These are phyloP conservation scores for Haliclona indistincta DNA, from an alignment of 37 sponge, comb jelly and placozoan species.

Conservation along the genomic window DNA sequence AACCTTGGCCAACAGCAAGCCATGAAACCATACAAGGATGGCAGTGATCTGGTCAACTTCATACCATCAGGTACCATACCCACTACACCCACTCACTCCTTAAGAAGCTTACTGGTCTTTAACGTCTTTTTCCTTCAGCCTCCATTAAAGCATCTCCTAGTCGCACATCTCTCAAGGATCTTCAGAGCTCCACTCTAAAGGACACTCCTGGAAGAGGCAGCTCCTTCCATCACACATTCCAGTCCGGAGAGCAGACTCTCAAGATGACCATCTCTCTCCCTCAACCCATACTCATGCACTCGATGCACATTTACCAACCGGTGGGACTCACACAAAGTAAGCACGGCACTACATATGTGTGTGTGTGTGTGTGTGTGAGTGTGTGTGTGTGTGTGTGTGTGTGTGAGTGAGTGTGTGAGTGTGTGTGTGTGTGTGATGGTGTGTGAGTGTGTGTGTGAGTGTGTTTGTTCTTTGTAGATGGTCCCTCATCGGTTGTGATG, in stretches of 20 bases:
- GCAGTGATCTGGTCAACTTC: slow-evolving; percentile 31
- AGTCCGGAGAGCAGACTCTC: slow-evolving; percentile 16
- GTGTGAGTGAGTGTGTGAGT: no score
- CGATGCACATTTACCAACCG: slow-evolving; percentile 31
- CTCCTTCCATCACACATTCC: slow-evolving; percentile 35
- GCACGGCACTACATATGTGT: neutral
- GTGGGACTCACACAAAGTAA: neutral
- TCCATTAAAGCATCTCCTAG: slow-evolving; percentile 1
- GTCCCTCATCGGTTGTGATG: slow-evolving; percentile 36
- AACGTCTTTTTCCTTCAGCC: slow-evolving; percentile 6
- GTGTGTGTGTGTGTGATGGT: no score
- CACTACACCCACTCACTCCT: no score
- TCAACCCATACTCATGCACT: slow-evolving; percentile 45
- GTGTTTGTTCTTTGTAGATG: neutral
- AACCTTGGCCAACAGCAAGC: slow-evolving; percentile 32
- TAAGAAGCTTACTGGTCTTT: no score
- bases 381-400: no score
- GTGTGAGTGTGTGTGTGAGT: no score
- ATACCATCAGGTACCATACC: slow-evolving; percentile 29
- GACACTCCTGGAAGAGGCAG: slow-evolving; percentile 18
- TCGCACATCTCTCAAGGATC: slow-evolving; percentile 7
- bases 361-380: neutral
- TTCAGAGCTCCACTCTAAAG: neutral
- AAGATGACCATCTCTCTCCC: slow-evolving; percentile 31
- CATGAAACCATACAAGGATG: slow-evolving; percentile 19